Conservation (phyloP, 2,113 vertebrate genomes). For the Collichthys lucidus region DNA sequence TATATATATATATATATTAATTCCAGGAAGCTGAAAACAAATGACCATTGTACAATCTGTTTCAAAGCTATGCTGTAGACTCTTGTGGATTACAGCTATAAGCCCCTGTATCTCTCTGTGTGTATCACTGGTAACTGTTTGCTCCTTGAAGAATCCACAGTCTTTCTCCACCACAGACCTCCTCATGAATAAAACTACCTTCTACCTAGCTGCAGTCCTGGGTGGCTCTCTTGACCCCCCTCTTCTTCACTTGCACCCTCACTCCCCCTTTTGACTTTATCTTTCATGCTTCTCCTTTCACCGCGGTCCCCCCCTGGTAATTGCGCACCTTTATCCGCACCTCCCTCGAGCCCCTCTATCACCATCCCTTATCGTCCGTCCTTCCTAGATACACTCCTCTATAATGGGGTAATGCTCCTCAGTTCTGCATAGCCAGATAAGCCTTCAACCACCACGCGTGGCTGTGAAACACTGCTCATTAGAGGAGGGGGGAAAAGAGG, state of each 20-base stretch:
- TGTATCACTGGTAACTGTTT: slow-evolving; percentile 52
- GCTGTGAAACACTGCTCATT: slow-evolving; percentile 60
- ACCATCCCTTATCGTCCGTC: slow-evolving; percentile 55
- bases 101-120: slow-evolving; percentile 41
- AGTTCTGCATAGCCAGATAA: slow-evolving; percentile 61
- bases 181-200: slow-evolving; percentile 66
- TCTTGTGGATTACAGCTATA: slow-evolving; percentile 28
- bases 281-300: slow-evolving; percentile 63
- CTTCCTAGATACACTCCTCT: slow-evolving; percentile 57
- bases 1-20: background rate
- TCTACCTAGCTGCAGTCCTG: slow-evolving; percentile 17
- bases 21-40: slow-evolving; percentile 46
- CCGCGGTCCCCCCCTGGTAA: slow-evolving; percentile 37
- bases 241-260: slow-evolving; percentile 36
- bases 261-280: slow-evolving; percentile 52
- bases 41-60: slow-evolving; percentile 38
- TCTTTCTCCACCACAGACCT: slow-evolving; percentile 36
- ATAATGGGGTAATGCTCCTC: slow-evolving; percentile 66
- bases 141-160: slow-evolving; percentile 60
- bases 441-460: slow-evolving; percentile 46
- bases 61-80: slow-evolving; percentile 3
- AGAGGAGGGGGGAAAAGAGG: slow-evolving; percentile 24
- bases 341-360: slow-evolving; percentile 65
- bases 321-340: slow-evolving; percentile 70
- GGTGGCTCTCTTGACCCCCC: slow-evolving; percentile 34